Conservation (phyloP, 2,113 vertebrate genomes). For the Megaceryle torquata region DNA sequence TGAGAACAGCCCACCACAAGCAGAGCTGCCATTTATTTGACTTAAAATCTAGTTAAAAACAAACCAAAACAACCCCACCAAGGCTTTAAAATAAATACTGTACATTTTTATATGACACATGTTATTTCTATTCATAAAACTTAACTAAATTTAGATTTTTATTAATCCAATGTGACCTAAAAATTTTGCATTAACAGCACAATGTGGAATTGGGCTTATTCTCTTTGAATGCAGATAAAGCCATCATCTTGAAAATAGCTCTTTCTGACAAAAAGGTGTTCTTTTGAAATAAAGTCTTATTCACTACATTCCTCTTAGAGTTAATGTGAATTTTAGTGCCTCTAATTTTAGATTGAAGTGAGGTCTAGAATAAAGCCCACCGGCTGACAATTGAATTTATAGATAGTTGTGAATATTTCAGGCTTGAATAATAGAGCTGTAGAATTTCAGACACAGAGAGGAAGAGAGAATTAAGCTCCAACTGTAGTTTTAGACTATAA, state of each 20-base stretch:
- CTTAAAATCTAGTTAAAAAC: slow-evolving; percentile 50
- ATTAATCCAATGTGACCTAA: slow-evolving; percentile 82
- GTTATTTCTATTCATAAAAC: slow-evolving; percentile 79
- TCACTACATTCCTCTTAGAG: slow-evolving; percentile 86
- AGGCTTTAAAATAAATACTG: slow-evolving; percentile 76
- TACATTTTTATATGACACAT: slow-evolving; percentile 55
- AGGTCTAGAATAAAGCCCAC: slow-evolving; percentile 88
- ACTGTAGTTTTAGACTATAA: slow-evolving; percentile 72
- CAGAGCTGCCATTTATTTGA: background rate
- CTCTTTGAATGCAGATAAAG: slow-evolving; percentile 92
- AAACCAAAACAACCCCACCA: slow-evolving; percentile 46
- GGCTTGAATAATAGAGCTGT: slow-evolving; percentile 92
- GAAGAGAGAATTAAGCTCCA: slow-evolving; percentile 79
- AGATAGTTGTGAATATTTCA: slow-evolving; percentile 96
- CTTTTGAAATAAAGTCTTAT: slow-evolving; percentile 91
- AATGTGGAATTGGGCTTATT: slow-evolving; percentile 85
- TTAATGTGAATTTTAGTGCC: slow-evolving; percentile 96
- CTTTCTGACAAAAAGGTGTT: slow-evolving; percentile 91
- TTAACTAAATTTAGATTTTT: slow-evolving; percentile 80
- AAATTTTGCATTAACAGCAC: slow-evolving; percentile 90
- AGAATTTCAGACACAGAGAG: slow-evolving; percentile 85
- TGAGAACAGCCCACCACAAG: background rate
- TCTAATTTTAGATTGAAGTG: slow-evolving; percentile 93
- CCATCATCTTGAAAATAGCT: slow-evolving; percentile 94
- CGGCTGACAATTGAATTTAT: slow-evolving; percentile 96